Evolutionary conservation across 1,140 invertebrate species (phyloP), one percentile per base, ranked within the genome.

Genomic region (Stenopsyche tienmushanensis): DNA sequence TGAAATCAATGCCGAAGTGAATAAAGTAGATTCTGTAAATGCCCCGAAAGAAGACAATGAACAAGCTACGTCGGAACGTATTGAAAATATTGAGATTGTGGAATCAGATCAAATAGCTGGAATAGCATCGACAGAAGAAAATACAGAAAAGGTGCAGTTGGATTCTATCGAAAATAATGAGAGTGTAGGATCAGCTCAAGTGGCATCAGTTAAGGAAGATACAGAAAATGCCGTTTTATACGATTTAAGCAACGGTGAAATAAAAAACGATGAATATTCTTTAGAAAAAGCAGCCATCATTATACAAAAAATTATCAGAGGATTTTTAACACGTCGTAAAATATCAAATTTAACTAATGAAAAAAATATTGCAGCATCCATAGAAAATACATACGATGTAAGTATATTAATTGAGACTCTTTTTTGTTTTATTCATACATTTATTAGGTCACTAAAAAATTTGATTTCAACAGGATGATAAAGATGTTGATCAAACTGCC

Each of bases 241-340:
- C 13, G 15, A 49, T 18, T 18, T 17, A 49, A 49, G n/a, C n/a
- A n/a, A n/a, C n/a, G 23, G 23, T 49, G 45, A 15, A 2, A 15
- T 18, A 49, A 49, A 49, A 3, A 17, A 1, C 10, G 15, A 49
- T 49, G 45, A 49, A 49, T 20, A 49, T 18, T 15, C 2, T 2
- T 60, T 49, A 39, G 60, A 62, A 52, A 62, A 70, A 49, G 64
- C 64, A 15, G 49, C 62, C 1, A 62, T 65, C 10, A 20, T 66
- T 15, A 70, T 70, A n/a, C 68, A 70, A 60, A 70, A 62, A 60
- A 24, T 70, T 5, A 60, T 59, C 26, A 52, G 64, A 62, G 68
- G 68, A 24, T 70, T 70, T 45, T 49, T 50, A 24, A 60, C 66
- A 13, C 64, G 68, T 3, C 62, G 20, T n/a, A 67, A 58, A 63